Evolutionary conservation across 2,797 vertebrate species (phyloP), one percentile per base, ranked within the genome.

Genomic region (Acrossocheilus wenchowensis): DNA sequence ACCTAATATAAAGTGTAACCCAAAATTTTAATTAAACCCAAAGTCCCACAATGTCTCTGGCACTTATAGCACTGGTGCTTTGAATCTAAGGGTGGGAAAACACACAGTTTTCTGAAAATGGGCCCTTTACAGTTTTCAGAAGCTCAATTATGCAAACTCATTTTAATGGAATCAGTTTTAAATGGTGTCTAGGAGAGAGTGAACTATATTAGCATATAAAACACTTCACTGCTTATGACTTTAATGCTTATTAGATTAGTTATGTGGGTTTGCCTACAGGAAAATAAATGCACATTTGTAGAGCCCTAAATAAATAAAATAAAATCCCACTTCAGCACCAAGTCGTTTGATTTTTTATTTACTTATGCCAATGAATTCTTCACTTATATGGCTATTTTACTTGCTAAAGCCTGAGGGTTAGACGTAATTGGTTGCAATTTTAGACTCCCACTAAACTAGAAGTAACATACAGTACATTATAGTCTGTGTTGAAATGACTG

Each of bases 221-320:
- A 54, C 30, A 77, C 52, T 54, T 77, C 48, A 52, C 48, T 77
- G 50, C 39, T 43, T 43, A 71, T 71, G 69, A 72, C 21, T 72
- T 72, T n/a, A 72, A 72, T 12, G 69, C 39, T 72, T 72, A 34
- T 77, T 78, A n/a, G 75, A 78, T 57, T 78, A 78, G 52, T 57
- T 78, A 39, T 54, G 11, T 78, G 30, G 11, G 74, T 78, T 78
- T 78, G 34, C 50, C 74, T 39, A 34, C 19, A 57, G 19, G 74
- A 54, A 75, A 75, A 75, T 52, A 75, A 52, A 77, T 77, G 74
- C 30, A 23, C 74, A 77, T 54, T 77, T 54, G 50, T 36, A 36
- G 19, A 77, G 48, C 52, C 75, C 50, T 57, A 57, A 78, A 57
- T 57, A 39, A 57, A 57, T 52, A 17, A 75, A 75, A 54, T 39